A percentile compares a stretch with the other conserved stretches of the same genome.
phyloP scores from a whole-genome alignment of 2,797 vertebrate species.

The Nannoperca australis region DNA sequence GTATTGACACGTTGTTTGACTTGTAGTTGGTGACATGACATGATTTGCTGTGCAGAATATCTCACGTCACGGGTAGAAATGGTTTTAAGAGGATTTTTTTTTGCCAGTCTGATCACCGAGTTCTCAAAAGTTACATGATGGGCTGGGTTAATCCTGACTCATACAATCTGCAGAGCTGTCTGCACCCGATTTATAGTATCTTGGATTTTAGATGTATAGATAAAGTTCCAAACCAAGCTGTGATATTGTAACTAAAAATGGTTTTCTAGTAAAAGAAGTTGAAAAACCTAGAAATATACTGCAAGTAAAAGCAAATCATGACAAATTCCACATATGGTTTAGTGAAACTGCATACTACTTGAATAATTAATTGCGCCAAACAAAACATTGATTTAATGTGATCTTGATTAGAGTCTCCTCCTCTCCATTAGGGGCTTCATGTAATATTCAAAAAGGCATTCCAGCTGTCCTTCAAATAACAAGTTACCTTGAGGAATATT shows the following conservation, averaged over 20 bases:
- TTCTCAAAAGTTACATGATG: background rate
- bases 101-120: background rate
- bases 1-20: background rate
- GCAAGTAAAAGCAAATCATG: background rate
- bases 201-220: background rate
- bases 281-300: background rate
- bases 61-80: background rate
- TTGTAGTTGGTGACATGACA: background rate
- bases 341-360: constrained; percentile 23
- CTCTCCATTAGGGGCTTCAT: constrained; percentile 39
- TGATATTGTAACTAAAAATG: background rate
- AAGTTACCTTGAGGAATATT: constrained; percentile 25
- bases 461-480: constrained; percentile 33
- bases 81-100: constrained; percentile 14
- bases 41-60: background rate
- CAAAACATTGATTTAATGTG: constrained; percentile 37
- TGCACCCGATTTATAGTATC: background rate
- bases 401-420: constrained; percentile 34
- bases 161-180: constrained; percentile 12
- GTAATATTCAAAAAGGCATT: constrained; percentile 50
- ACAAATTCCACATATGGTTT: constrained; percentile 18
- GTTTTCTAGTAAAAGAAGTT: background rate
- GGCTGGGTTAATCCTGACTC: background rate
- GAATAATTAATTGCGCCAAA: constrained; percentile 43
- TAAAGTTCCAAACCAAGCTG: background rate